Evolutionary conservation across 2,888 invertebrate species (phyloP).

Genomic region (Ernsta delagoae): DNA sequence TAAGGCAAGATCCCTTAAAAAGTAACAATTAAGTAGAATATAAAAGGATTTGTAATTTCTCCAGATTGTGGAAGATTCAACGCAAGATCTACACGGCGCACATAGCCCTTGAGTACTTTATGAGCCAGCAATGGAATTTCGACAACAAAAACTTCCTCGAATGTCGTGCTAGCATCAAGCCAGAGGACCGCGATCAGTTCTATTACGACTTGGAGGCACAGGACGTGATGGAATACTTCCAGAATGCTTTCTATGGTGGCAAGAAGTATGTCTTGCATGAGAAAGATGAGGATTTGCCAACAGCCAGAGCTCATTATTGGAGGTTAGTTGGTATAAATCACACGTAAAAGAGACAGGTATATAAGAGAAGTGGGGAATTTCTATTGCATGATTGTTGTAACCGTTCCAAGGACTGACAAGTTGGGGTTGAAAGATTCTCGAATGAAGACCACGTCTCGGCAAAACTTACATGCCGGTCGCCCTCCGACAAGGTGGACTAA

Average conservation of each 20-base stretch:
- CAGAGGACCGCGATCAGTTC: constrained; percentile 82
- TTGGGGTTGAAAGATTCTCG: no score
- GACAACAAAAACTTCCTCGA: constrained; percentile 54
- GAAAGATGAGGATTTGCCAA: constrained; percentile 81
- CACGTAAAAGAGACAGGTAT: constrained; percentile 75
- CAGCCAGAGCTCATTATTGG: constrained; percentile 73
- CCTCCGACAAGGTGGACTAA: no score
- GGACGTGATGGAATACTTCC: constrained; percentile 80
- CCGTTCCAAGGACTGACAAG: no score
- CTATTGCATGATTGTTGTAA: no score
- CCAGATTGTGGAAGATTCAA: constrained; percentile 9
- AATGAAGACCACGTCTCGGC: no score
- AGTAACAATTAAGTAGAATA: no score
- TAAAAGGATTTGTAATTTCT: no score
- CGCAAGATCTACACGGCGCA: constrained; percentile 13
- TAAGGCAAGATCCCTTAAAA: no score
- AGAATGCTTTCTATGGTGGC: constrained; percentile 86
- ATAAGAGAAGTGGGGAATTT: no score
- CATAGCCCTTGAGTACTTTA: constrained; percentile 12
- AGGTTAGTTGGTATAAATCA: no score
- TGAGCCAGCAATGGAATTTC: constrained; percentile 19
- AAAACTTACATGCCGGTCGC: no score
- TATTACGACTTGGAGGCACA: constrained; percentile 83
- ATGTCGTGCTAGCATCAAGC: constrained; percentile 62
- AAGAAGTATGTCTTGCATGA: constrained; percentile 89